Conservation (phyloP, 2,113 vertebrate genomes). For the Charina bottae region DNA sequence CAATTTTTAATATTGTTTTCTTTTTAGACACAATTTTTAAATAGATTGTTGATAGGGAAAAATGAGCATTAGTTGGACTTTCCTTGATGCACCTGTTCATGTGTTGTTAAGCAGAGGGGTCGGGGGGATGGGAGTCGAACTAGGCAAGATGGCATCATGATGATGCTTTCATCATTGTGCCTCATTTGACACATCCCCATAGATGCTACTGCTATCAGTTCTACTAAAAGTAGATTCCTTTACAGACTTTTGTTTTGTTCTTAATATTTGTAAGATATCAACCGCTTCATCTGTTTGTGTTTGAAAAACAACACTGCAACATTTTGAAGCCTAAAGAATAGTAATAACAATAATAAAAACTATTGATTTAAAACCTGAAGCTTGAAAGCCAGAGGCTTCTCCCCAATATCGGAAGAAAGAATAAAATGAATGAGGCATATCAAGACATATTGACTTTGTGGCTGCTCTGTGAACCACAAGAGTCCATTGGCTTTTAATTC, state of each 20-base stretch:
- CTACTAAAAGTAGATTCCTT: neutral
- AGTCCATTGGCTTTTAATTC: constrained; percentile 33
- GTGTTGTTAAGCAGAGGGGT: neutral
- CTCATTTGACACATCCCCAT: neutral
- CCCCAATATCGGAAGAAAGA: constrained; percentile 17
- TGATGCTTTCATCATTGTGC: neutral
- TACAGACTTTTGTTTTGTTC: neutral
- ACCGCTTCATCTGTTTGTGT: neutral
- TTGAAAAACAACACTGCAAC: neutral
- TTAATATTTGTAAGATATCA: neutral
- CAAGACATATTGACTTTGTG: constrained; percentile 27
- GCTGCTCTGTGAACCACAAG: neutral
- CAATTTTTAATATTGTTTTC: neutral
- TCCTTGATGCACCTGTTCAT: neutral
- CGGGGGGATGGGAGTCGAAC: neutral
- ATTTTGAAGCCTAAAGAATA: neutral
- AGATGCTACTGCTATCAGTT: neutral
- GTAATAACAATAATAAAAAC: neutral
- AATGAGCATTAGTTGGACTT: too few relatives aligned
- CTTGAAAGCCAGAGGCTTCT: constrained; percentile 17
- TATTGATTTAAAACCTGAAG: constrained; percentile 33
- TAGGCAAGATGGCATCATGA: neutral
- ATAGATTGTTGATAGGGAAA: neutral
- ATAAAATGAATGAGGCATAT: constrained; percentile 32
- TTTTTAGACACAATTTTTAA: neutral